Base-by-base conservation (phyloP, 2,888 invertebrate species). In the Volucella zonaria region DNA sequence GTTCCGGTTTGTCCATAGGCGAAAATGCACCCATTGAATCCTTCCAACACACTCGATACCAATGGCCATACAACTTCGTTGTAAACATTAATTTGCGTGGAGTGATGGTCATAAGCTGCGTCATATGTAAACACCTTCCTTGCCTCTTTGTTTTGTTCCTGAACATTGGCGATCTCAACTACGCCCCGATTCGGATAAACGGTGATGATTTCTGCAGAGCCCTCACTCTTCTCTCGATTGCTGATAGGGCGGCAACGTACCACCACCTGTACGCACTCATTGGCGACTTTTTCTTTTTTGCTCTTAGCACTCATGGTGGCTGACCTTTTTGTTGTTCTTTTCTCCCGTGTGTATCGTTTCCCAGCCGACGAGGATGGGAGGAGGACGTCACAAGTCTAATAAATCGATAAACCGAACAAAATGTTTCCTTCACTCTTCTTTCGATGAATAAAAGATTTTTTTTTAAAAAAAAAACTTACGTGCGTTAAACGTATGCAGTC, bases 1-100 rank as follows among this genome's bases (percentile, higher is more conserved):
- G 99, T 99, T 83, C 99, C 99, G 0, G 99, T 99, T 93, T 99
- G 99, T 0, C 99, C 99, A 92, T 99, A 99, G 1, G 99, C 99
- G 93, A 99, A 99, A 88, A 99, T 98, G 88, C 99, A 99, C 12
- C 99, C 99, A 92, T 99, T 99, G 92, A 99, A 99, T 1, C 99
- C 99, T 90, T 97, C 96, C 83, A 99, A 94, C 6, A 99, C 99
- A 1, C 98, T 98, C 87, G 98, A 95, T 23, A 99, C 98, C 88
- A 99, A 92, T 0, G 98, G 98, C 61, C 97, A 95, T 73, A 99
- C 98, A 87, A 98, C 97, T 92, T 99, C 98, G 91, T 98, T 98
- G 93, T 99, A 99, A 38, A 99, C 93, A 87, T 97, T 96, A 89
- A 96, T 95, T 91, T 99, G 99, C 88, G 95, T 95, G 1, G 98